phyloP scores from a whole-genome alignment of 1,140 invertebrate species.

The Leptinotarsa lineolata region DNA sequence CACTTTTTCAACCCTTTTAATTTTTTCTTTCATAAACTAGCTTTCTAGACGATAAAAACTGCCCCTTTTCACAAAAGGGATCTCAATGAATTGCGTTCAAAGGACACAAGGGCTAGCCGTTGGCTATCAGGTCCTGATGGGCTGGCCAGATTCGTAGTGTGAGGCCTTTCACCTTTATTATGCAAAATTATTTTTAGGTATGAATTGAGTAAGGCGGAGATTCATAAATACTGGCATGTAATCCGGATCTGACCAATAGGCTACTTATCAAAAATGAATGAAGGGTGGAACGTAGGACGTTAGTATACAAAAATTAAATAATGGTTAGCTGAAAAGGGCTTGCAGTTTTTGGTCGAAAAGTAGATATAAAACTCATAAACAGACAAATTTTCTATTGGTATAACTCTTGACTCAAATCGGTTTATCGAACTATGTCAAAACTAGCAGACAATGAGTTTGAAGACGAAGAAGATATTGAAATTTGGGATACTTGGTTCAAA shows the following conservation, averaged over 20 bases:
- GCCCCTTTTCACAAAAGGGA: background rate
- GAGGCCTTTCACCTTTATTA: constrained; percentile 5
- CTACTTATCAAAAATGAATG: background rate
- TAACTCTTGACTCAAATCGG: too few species aligned
- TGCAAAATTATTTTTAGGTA: constrained; percentile 10
- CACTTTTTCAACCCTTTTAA: background rate
- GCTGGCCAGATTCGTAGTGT: background rate
- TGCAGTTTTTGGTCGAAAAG: too few species aligned
- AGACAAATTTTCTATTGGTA: too few species aligned
- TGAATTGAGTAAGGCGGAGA: background rate
- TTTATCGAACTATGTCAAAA: too few species aligned
- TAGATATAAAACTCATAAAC: too few species aligned
- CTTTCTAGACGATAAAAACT: background rate
- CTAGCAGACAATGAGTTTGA: too few species aligned
- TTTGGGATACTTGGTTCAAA: too few species aligned
- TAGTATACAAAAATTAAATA: too few species aligned
- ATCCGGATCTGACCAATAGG: background rate
- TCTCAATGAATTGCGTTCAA: background rate
- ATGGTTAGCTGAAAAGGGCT: too few species aligned
- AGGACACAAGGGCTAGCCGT: constrained; percentile 10
- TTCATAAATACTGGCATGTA: background rate
- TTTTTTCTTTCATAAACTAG: background rate
- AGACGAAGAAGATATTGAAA: too few species aligned
- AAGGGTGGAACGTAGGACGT: background rate
- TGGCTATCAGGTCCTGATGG: constrained; percentile 7